Base-by-base conservation (phyloP, 1,140 invertebrate species). In the Zeugodacus cucurbitae region DNA sequence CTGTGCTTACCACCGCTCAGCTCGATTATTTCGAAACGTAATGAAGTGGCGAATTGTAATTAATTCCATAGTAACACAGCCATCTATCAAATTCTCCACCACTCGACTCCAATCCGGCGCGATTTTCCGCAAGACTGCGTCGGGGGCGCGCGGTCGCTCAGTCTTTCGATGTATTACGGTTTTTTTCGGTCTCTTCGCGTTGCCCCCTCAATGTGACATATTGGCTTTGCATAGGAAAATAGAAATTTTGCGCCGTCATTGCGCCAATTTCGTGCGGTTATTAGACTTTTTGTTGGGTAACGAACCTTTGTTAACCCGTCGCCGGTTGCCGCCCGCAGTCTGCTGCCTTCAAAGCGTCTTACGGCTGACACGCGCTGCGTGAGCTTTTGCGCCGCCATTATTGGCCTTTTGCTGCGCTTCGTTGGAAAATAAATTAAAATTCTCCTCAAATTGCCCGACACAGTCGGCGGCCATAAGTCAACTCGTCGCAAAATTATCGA, bases 41-140 rank as follows among this genome's bases (percentile, higher is more conserved):
- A 93, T 92, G 90, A 90, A 90, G 90, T 93, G 92, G 91, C 90
- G 91, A 93, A 91, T 92, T 92, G 91, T 93, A 92, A 93, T 93
- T 93, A 93, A 93, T 93, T 93, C 90, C 89, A 91, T 91, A 90
- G 91, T 89, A 93, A 90, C 54, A 89, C 70, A 89, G 74, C 87
- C 91, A 93, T 93, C 90, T 90, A 92, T 92, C 91, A 91, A 91
- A 91, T 91, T 90, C 32, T 41, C 62, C 59, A 8, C 7, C 20
- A 20, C 5, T 74, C 32, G 17, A 7, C 41, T 70, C 64, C 34
- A 11, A 44, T 44, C 37, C n/a, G 10, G 41, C 14, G 74, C 41
- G 37, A 44, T 82, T 82, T 82, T 82, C 41, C 41, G 22, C 74
- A 29, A 82, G 41, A 74, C 67, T 41, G 74, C 74, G 44, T 11